phyloP scores from a whole-genome alignment of 2,113 vertebrate genomes.

The Callithrix jacchus region DNA sequence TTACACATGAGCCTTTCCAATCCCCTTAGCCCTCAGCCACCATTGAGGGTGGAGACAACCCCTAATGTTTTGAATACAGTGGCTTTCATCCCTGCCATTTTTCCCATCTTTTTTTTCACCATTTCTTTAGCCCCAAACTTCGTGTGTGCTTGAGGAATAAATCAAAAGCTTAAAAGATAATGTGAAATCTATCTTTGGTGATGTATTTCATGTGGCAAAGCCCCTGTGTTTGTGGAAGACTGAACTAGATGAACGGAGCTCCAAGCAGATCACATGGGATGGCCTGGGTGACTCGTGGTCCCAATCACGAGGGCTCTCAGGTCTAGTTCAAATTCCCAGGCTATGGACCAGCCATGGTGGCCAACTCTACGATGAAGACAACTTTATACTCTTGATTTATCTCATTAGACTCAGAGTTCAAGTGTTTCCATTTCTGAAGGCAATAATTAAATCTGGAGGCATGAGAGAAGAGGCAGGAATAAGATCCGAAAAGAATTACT shows the following conservation, averaged over 20 bases:
- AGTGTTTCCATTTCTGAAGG: background rate
- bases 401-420: background rate
- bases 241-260: background rate
- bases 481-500: background rate
- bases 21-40: no score
- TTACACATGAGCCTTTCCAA: background rate
- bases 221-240: background rate
- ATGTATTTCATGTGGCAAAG: background rate
- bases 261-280: background rate
- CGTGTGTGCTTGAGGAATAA: background rate
- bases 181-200: background rate
- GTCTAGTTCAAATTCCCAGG: background rate
- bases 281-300: background rate
- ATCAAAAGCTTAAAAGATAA: background rate
- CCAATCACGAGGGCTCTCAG: no score
- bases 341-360: no score
- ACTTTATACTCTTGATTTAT: rapidly evolving
- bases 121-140: background rate
- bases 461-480: background rate
- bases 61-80: background rate
- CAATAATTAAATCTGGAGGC: background rate
- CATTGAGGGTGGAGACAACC: rapidly evolving
- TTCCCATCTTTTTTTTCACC: background rate
- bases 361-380: background rate
- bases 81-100: background rate